A percentile compares a stretch with the other conserved stretches of the same genome.
Conservation (phyloP, 2,888 invertebrate genomes). For the Dynastes maya region DNA sequence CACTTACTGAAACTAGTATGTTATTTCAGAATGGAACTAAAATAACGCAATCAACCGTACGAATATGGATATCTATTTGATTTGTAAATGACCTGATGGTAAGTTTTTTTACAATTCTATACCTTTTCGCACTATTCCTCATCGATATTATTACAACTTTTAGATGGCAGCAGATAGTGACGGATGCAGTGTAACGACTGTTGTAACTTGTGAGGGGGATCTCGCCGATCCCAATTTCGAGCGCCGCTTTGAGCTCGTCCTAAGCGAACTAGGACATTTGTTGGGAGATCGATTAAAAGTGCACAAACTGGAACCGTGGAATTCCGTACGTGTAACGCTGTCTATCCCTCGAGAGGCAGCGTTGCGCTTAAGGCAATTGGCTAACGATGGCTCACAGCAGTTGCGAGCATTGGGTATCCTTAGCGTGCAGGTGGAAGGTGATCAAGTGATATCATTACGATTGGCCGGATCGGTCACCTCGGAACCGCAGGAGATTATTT, state of each 20-base stretch:
- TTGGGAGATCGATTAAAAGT: conserved; percentile 77
- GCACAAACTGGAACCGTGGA: conserved; percentile 96
- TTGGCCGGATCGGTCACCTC: conserved; percentile 78
- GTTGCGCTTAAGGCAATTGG: conserved; percentile 90
- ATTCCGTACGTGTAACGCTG: conserved; percentile 97
- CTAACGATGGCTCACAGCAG: conserved; percentile 91
- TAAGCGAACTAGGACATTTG: conserved; percentile 84
- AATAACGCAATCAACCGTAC: conserved; percentile 45
- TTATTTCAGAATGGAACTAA: conserved; percentile 51
- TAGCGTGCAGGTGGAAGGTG: conserved; percentile 94
- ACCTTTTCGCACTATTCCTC: neutral
- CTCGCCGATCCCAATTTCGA: conserved; percentile 91
- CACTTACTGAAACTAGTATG: conserved; percentile 46
- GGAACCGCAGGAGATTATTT: conserved; percentile 81
- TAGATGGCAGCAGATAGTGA: conserved; percentile 90
- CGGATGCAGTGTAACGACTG: conserved; percentile 84
- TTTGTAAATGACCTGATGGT: conserved; percentile 51
- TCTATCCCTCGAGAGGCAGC: conserved; percentile 98
- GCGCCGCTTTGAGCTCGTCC: conserved; percentile 83
- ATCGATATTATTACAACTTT: conserved; percentile 49
- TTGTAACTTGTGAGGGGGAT: conserved; percentile 94
- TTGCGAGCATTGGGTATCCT: conserved; percentile 94
- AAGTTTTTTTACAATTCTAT: conserved; percentile 21
- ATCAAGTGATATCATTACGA: conserved; percentile 83
- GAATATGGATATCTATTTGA: conserved; percentile 47